Percentiles rank a stretch among this genome's conserved stretches.
Conservation (phyloP, 1,140 invertebrate species). For the Zaprionus camerounensis region DNA sequence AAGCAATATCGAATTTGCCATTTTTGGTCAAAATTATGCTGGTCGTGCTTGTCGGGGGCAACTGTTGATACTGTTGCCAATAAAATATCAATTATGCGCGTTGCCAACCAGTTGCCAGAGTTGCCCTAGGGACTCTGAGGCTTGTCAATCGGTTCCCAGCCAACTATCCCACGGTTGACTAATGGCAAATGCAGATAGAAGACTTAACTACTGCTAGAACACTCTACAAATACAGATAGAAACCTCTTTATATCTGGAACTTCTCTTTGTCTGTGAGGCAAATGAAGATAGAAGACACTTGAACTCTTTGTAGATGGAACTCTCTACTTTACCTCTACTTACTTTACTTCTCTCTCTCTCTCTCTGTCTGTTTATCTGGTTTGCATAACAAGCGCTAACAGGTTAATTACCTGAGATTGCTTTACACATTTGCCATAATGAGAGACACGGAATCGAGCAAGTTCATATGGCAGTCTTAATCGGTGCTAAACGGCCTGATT, state of each 20-base stretch:
- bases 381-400: slow-evolving; percentile 80
- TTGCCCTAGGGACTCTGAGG: slow-evolving; percentile 8
- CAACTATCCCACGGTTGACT: slow-evolving; percentile 49
- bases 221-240: too few species aligned
- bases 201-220: not conserved
- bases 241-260: too few species aligned
- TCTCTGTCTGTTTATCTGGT: slow-evolving; percentile 19
- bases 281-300: slow-evolving; percentile 9
- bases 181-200: slow-evolving; percentile 30
- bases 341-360: not conserved
- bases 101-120: not conserved
- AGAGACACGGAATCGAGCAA: slow-evolving; percentile 26
- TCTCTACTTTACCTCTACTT: not conserved
- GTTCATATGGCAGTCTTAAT: slow-evolving; percentile 53
- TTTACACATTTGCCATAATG: slow-evolving; percentile 38
- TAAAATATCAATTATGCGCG: slow-evolving; percentile 70
- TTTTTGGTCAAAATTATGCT: slow-evolving; percentile 74
- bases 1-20: slow-evolving; percentile 71
- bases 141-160: slow-evolving; percentile 37
- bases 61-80: slow-evolving; percentile 68
- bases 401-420: slow-evolving; percentile 75
- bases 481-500: slow-evolving; percentile 69
- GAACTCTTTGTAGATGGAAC: not conserved
- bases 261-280: not conserved
- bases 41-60: slow-evolving; percentile 50